Evolutionary conservation across 2,113 vertebrate genomes (phyloP).

Genomic region (Pithys albifrons): DNA sequence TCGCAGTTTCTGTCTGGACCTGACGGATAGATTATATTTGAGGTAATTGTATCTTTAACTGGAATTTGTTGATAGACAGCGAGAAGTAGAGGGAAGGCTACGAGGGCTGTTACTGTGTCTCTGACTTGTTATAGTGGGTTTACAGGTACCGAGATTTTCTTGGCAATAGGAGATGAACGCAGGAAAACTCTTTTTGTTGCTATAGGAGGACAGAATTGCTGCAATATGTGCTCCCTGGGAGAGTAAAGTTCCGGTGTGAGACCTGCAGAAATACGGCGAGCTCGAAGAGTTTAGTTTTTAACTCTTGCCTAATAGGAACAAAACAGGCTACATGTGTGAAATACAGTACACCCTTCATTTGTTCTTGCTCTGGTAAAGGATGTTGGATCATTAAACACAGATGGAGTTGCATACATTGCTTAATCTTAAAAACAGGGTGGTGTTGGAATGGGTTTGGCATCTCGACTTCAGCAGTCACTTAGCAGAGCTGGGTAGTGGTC

Average conservation of each 20-base stretch:
- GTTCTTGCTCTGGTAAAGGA: neutral
- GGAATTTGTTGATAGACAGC: neutral
- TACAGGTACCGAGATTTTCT: neutral
- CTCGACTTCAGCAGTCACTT: neutral
- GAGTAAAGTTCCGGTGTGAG: neutral
- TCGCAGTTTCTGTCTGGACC: neutral
- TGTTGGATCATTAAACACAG: neutral
- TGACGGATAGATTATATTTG: neutral
- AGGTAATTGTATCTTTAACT: neutral
- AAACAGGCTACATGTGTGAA: neutral
- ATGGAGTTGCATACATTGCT: neutral
- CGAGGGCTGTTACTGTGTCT: neutral
- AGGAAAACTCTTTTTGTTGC: neutral
- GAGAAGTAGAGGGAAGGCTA: neutral
- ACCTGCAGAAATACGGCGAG: neutral
- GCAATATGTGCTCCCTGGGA: neutral
- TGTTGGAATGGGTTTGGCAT: neutral
- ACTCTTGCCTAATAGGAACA: neutral
- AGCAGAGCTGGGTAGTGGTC: neutral
- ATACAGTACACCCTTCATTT: neutral
- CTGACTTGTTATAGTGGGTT: neutral
- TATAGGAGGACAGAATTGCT: neutral
- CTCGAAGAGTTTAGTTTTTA: neutral
- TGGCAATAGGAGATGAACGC: neutral
- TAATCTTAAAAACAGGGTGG: neutral